These are phyloP conservation scores for Umimayanthus kanabou DNA, from an alignment of 92 coral and sea anemone genomes.

Conservation along the genomic window DNA sequence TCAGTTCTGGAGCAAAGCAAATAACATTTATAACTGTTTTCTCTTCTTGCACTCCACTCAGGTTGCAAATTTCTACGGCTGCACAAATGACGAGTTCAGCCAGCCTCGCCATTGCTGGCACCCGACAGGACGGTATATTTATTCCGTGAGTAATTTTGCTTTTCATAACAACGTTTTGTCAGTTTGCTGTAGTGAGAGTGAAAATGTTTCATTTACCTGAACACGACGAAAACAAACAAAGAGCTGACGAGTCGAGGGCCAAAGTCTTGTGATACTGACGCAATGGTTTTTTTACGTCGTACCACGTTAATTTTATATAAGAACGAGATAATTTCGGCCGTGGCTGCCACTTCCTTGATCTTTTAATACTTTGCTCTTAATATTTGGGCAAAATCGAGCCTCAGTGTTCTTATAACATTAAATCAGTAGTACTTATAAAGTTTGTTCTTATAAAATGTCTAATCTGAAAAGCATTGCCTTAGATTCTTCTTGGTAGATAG, in stretches of 20 bases:
- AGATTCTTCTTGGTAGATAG: not conserved
- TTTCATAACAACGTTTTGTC: not conserved
- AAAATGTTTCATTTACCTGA: not conserved
- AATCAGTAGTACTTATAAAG: too few species aligned
- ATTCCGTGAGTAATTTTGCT: conserved; percentile 47
- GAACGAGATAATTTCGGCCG: too few species aligned
- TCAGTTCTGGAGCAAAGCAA: not conserved
- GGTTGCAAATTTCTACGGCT: conserved; percentile 66
- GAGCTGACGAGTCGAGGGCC: too few species aligned
- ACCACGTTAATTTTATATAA: too few species aligned
- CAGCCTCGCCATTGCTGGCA: conserved; percentile 71
- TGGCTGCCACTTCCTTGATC: too few species aligned
- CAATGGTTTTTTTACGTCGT: too few species aligned
- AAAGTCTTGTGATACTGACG: too few species aligned
- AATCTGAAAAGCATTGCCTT: not conserved
- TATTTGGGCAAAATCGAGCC: not conserved
- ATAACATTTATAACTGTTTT: not conserved
- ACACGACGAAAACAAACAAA: too few species aligned
- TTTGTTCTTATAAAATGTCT: not conserved
- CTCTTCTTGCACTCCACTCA: not conserved
- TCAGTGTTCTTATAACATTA: not conserved
- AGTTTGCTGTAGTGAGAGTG: not conserved
- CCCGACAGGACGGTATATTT: conserved; percentile 60
- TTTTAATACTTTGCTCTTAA: too few species aligned
- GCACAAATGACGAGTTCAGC: conserved; percentile 64